A percentile compares a stretch with the other conserved stretches of the same genome.
Conservation (phyloP, 2,113 vertebrate genomes). For the Nycticebus coucang region DNA sequence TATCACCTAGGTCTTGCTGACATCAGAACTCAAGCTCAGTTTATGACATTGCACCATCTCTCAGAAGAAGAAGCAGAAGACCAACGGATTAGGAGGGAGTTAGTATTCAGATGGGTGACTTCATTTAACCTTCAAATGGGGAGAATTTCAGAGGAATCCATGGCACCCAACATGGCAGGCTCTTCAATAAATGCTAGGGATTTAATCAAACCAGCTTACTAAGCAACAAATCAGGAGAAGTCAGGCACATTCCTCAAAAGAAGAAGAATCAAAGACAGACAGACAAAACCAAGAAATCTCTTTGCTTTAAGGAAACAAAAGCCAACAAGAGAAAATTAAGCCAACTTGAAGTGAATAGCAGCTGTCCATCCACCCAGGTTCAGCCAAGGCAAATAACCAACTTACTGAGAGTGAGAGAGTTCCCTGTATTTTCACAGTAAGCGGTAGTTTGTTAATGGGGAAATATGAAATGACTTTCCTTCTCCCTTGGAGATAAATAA, state of each 20-base stretch:
- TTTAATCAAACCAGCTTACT: background rate
- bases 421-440: background rate
- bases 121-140: background rate
- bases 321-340: background rate
- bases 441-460: conserved; percentile 38
- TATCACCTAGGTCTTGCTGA: background rate
- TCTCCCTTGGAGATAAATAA: conserved; percentile 64
- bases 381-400: background rate
- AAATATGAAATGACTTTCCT: conserved; percentile 52
- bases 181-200: background rate
- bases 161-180: background rate
- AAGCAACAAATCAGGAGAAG: background rate
- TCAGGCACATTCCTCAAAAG: conserved; percentile 36
- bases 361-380: background rate
- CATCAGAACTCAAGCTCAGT: background rate
- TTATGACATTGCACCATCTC: background rate
- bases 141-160: background rate
- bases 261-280: conserved; percentile 25
- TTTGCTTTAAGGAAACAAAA: conserved; percentile 47
- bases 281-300: background rate
- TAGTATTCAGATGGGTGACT: background rate
- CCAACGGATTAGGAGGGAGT: background rate
- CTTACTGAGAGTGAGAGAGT: background rate
- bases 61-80: background rate
- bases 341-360: background rate